These are phyloP conservation scores for Drosophila albomicans DNA, from an alignment of 1,140 invertebrate species.

Conservation along the genomic window DNA sequence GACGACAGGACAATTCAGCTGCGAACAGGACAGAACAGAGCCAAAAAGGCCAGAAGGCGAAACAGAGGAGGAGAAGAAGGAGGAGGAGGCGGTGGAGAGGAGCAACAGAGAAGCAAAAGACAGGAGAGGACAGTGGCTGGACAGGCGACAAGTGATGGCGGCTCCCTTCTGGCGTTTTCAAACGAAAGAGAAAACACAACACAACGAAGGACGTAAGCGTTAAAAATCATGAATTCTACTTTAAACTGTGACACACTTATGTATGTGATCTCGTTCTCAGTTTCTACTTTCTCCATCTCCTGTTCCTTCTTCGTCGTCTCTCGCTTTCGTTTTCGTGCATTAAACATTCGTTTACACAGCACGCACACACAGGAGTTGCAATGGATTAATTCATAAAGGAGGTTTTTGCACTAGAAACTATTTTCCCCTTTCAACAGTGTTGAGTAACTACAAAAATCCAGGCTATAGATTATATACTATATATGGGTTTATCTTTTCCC, in stretches of 20 bases:
- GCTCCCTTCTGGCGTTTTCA: conserved; percentile 27
- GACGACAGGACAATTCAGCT: conserved; percentile 31
- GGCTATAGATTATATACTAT: no score
- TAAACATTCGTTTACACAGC: neutral
- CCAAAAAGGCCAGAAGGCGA: neutral
- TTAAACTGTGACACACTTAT: conserved; percentile 41
- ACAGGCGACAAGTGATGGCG: conserved; percentile 52
- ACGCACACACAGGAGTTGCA: neutral
- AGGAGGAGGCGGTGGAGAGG: neutral
- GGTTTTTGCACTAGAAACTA: neutral
- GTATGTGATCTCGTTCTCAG: neutral
- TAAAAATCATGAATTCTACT: conserved; percentile 40
- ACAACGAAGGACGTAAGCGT: conserved; percentile 17
- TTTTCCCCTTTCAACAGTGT: neutral
- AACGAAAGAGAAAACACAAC: conserved; percentile 18
- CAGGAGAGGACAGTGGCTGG: conserved; percentile 18
- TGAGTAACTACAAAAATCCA: neutral
- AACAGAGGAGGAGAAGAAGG: neutral
- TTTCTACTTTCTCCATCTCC: no score
- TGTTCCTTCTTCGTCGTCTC: no score
- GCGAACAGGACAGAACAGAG: conserved; percentile 2
- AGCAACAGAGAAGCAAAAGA: neutral
- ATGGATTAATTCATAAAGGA: conserved; percentile 20
- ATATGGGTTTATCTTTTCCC: no score
- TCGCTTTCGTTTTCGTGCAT: no score